Percentiles rank a stretch among this genome's conserved stretches.
Conservation (phyloP, 2,888 invertebrate genomes). For the Perdita meconis region DNA sequence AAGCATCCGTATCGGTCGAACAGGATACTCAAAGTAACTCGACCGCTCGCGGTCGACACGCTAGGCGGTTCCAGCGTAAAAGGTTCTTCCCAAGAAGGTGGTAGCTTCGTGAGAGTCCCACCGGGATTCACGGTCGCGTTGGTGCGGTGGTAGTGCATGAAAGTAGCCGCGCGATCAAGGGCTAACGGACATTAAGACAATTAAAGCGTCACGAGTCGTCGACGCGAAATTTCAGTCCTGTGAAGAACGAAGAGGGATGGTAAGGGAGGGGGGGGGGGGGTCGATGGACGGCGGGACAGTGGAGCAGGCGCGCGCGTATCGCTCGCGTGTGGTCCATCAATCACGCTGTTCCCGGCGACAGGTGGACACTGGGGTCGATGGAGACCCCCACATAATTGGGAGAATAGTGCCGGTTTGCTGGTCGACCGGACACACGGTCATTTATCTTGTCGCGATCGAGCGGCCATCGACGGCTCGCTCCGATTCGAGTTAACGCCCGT, state of each 20-base stretch:
- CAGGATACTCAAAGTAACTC: not conserved
- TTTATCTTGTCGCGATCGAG: conserved; percentile 79
- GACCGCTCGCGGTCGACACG: not conserved
- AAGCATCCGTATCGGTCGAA: not conserved
- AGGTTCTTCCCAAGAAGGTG: conserved; percentile 13
- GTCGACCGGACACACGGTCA: conserved; percentile 76
- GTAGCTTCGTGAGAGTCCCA: conserved; percentile 19
- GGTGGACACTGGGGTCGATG: conserved; percentile 76
- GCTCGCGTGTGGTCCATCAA: conserved; percentile 76
- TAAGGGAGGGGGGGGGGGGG: conserved; percentile 37
- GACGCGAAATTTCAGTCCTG: conserved; percentile 26
- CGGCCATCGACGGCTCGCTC: conserved; percentile 71
- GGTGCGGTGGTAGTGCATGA: conserved; percentile 12
- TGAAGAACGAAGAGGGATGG: not conserved
- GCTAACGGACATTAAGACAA: conserved; percentile 27
- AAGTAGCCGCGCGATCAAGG: conserved; percentile 31
- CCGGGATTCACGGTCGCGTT: conserved; percentile 8
- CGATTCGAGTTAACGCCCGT: conserved; percentile 76
- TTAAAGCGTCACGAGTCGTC: conserved; percentile 41
- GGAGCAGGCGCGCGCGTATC: conserved; percentile 55
- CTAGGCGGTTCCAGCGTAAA: not conserved
- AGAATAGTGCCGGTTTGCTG: conserved; percentile 78
- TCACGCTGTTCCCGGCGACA: conserved; percentile 77
- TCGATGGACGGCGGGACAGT: conserved; percentile 41
- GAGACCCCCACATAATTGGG: conserved; percentile 76